Base-by-base conservation (phyloP, 1,140 invertebrate genomes). In the Eurosta solidaginis region DNA sequence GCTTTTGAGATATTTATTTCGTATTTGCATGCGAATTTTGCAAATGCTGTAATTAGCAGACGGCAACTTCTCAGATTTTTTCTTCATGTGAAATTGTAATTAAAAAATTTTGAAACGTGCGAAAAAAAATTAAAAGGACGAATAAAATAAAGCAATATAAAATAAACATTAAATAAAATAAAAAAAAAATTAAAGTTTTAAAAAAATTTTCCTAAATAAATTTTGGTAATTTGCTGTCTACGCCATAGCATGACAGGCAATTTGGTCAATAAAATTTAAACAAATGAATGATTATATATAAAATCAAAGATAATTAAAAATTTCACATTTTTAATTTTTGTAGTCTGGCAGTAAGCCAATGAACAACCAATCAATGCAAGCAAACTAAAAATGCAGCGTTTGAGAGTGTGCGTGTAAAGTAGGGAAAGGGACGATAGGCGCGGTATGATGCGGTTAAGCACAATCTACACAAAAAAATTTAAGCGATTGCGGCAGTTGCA, bases 261-360 rank as follows among this genome's bases (percentile, higher is more conserved):
- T 63, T 36, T 33, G 3, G 10, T 63, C 4, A 36, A 63, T 47
- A 14, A 47, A 47, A 20, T 54, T 29, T 1, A 17, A 44, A 1
- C n/a, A 25, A 44, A 20, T 45, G 25, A 25, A 40, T 84, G 84
- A 85, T 85, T 84, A 83, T 84, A 82, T 84, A 82, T 27, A 74
- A 83, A 85, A 85, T 85, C 84, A 85, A 85, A 85, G 85, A 84
- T 85, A 85, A 85, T 85, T 85, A 84, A 85, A 85, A 85, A 84
- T 85, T 85, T 82, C 82, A 81, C 82, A 76, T 40, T 75, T n/a
- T 84, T 83, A 81, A 84, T 85, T 81, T 85, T 85, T 84, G 84
- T n/a, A 20, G 33, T 40, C 7, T 68, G 59, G 59, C 59, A 68
- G 83, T 68, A 17, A 12, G 59, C 80, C 77, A 78, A 42, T 36